Evolutionary conservation across 2,888 invertebrate species (phyloP).

Genomic region (Pyrocoelia pectoralis): DNA sequence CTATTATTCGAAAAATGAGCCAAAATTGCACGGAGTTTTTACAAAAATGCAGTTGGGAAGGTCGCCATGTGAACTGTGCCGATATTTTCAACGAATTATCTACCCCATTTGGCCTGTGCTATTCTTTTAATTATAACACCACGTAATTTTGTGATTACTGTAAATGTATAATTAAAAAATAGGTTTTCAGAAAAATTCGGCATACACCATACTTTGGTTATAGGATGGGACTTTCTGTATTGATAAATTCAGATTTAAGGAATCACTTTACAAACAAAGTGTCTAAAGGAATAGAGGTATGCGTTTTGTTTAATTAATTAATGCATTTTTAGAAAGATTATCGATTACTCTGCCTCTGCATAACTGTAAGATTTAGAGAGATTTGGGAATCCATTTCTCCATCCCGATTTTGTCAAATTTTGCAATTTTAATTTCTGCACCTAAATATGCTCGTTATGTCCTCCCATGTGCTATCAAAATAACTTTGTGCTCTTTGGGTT

Average conservation of each 20-base stretch:
- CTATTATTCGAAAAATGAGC: conserved; percentile 34
- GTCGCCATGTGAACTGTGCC: conserved; percentile 44
- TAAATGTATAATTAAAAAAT: neutral
- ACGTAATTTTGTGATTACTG: conserved; percentile 27
- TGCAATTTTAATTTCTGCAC: too few relatives aligned
- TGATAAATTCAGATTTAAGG: conserved; percentile 47
- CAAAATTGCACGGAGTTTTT: conserved; percentile 53
- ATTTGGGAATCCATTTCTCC: too few relatives aligned
- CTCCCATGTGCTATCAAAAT: too few relatives aligned
- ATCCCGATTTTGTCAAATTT: too few relatives aligned
- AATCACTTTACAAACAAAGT: neutral
- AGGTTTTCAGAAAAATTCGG: conserved; percentile 18
- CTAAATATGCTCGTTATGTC: too few relatives aligned
- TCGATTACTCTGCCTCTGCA: too few relatives aligned
- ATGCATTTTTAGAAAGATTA: too few relatives aligned
- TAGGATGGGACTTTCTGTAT: conserved; percentile 47
- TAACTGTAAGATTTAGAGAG: too few relatives aligned
- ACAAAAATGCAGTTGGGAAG: conserved; percentile 54
- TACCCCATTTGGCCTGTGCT: conserved; percentile 53
- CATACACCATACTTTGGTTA: conserved; percentile 45
- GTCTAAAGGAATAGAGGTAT: neutral
- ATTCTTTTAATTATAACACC: conserved; percentile 55
- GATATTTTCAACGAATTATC: conserved; percentile 48
- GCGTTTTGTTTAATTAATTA: neutral
- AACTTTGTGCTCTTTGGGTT: too few relatives aligned